Conservation (phyloP, 2,888 invertebrate genomes). For the Pediacus dermestoides region DNA sequence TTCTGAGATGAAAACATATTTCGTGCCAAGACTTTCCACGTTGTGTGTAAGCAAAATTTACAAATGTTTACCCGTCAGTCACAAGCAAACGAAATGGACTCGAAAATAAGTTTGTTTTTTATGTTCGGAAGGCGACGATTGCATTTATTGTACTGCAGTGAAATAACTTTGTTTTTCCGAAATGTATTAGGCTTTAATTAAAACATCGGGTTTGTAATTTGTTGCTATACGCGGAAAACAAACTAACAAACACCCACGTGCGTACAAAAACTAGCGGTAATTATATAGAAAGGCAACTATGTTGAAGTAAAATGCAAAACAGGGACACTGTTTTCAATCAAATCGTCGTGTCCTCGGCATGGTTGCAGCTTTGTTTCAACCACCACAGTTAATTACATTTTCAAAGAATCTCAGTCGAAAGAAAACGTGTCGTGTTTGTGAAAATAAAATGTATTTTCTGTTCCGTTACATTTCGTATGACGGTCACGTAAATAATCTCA, state of each 20-base stretch:
- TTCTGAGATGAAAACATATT: slow-evolving; percentile 18
- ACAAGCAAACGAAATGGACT: slow-evolving; percentile 11
- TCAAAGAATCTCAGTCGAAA: slow-evolving; percentile 12
- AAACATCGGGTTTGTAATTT: too few species aligned
- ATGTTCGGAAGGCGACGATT: too few species aligned
- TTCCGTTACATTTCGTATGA: slow-evolving; percentile 8
- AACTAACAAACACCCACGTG: too few species aligned
- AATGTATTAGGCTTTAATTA: too few species aligned
- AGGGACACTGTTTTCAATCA: slow-evolving; percentile 11
- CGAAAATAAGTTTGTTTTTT: neutral
- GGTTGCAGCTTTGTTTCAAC: slow-evolving; percentile 10
- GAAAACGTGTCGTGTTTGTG: slow-evolving; percentile 13
- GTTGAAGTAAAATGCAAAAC: slow-evolving; percentile 1
- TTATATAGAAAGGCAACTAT: slow-evolving; percentile 3
- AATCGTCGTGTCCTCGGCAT: neutral
- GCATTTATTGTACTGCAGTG: too few species aligned
- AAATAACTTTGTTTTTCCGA: too few species aligned
- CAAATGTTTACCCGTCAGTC: slow-evolving; percentile 19
- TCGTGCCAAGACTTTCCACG: slow-evolving; percentile 13
- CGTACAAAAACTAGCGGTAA: too few species aligned
- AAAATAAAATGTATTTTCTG: slow-evolving; percentile 5
- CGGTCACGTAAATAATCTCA: slow-evolving; percentile 12
- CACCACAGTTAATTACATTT: slow-evolving; percentile 13
- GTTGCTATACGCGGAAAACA: too few species aligned
- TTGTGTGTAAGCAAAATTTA: slow-evolving; percentile 18